These are phyloP conservation scores for Brachyhypopomus occidentalis DNA, from an alignment of 2,113 vertebrate genomes.

Conservation along the genomic window DNA sequence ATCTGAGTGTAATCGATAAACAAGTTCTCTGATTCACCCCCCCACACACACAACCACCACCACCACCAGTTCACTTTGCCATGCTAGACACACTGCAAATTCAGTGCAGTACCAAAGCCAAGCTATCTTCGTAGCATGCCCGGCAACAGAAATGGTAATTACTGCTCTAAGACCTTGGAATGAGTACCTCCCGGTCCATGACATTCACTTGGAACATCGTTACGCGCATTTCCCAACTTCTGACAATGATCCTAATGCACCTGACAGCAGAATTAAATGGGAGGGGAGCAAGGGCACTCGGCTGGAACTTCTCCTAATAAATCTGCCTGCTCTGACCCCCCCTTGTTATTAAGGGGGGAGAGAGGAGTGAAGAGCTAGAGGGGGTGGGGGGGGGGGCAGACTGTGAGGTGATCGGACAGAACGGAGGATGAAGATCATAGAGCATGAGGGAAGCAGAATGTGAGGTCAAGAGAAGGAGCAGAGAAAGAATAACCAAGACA, in stretches of 20 bases:
- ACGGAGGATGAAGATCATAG: neutral
- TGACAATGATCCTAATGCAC: slow-evolving; percentile 55
- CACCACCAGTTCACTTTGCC: neutral
- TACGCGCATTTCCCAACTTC: slow-evolving; percentile 45
- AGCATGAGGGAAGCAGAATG: neutral
- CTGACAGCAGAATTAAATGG: slow-evolving; percentile 50
- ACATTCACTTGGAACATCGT: slow-evolving; percentile 43
- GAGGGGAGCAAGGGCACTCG: slow-evolving; percentile 44
- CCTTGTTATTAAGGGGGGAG: slow-evolving; percentile 39
- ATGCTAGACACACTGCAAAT: slow-evolving; percentile 17
- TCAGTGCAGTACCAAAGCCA: neutral
- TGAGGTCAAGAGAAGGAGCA: slow-evolving; percentile 7
- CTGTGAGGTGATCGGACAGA: neutral
- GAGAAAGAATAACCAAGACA: slow-evolving; percentile 22
- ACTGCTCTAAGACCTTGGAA: slow-evolving; percentile 35
- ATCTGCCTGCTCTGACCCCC: slow-evolving; percentile 45
- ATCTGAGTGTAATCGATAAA: slow-evolving; percentile 32
- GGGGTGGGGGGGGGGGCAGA: neutral
- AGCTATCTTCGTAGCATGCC: slow-evolving; percentile 24
- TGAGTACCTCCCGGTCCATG: slow-evolving; percentile 39
- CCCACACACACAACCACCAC: neutral
- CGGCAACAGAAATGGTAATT: slow-evolving; percentile 44
- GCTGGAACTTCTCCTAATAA: slow-evolving; percentile 54
- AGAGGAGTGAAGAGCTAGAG: slow-evolving; percentile 24
- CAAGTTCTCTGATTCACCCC: slow-evolving; percentile 13